A percentile compares a stretch with the other conserved stretches of the same genome.
Conservation (phyloP, 2,113 vertebrate genomes). For the Notarius quadriscutis region DNA sequence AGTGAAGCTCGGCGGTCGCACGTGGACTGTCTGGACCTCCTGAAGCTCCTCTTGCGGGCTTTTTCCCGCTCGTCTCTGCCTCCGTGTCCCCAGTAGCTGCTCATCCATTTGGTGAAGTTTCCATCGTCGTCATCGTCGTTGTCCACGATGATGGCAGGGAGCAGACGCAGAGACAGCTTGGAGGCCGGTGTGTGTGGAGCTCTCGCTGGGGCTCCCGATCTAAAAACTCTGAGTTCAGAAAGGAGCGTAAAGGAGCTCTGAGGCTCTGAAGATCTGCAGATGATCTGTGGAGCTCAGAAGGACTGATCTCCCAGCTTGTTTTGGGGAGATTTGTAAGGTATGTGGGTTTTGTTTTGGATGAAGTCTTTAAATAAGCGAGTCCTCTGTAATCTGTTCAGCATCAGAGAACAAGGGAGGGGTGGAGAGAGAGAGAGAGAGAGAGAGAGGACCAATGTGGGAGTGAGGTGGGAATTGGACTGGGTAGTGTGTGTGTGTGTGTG, state of each 20-base stretch:
- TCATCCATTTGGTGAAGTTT: conserved; percentile 98
- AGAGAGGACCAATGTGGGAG: neutral
- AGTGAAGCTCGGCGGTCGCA: conserved; percentile 82
- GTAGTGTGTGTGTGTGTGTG: too few relatives aligned
- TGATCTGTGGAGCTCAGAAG: conserved; percentile 30
- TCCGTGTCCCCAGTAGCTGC: conserved; percentile 93
- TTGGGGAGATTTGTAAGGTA: conserved; percentile 44
- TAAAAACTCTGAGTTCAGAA: neutral
- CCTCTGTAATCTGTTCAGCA: conserved; percentile 74
- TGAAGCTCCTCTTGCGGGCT: conserved; percentile 74
- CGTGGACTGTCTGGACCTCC: conserved; percentile 56
- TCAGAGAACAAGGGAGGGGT: conserved; percentile 46
- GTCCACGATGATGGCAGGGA: conserved; percentile 78
- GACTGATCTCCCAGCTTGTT: conserved; percentile 53
- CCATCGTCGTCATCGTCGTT: conserved; percentile 90
- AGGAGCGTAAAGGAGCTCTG: neutral
- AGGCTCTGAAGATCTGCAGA: neutral
- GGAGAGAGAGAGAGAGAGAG: neutral
- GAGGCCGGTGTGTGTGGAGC: conserved; percentile 37
- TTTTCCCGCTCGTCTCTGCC: conserved; percentile 69
- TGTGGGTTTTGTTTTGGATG: conserved; percentile 55
- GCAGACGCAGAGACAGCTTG: conserved; percentile 72
- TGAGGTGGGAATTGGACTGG: neutral
- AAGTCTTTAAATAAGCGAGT: conserved; percentile 77
- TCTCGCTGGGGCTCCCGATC: conserved; percentile 43